Conservation (phyloP, 2,888 invertebrate species). For the Galeruca laticollis region DNA sequence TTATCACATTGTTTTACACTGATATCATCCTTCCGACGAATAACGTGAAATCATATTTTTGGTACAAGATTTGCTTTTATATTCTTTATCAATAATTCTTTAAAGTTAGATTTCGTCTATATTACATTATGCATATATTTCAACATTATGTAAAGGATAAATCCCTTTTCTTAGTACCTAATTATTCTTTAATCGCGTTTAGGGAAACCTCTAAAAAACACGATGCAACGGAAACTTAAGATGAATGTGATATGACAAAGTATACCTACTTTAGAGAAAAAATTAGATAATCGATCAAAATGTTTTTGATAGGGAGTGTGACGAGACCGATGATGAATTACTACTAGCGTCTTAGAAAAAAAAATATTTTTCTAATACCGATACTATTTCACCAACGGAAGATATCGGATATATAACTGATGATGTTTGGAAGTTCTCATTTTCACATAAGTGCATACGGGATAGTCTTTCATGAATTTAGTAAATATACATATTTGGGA, state of each 20-base stretch:
- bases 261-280: background rate
- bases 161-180: background rate
- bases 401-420: too few relatives aligned
- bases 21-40: too few relatives aligned
- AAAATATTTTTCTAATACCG: background rate
- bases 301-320: background rate
- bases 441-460: too few relatives aligned
- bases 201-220: background rate
- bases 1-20: too few relatives aligned
- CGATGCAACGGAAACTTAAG: background rate
- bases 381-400: background rate
- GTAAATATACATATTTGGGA: too few relatives aligned
- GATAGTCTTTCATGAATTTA: too few relatives aligned
- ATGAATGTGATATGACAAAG: background rate
- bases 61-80: too few relatives aligned
- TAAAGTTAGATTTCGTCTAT: too few relatives aligned
- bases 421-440: too few relatives aligned
- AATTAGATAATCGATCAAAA: conserved; percentile 2
- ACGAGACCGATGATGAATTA: background rate
- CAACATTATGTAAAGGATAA: background rate
- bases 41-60: too few relatives aligned
- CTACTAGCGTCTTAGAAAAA: background rate
- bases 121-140: too few relatives aligned
- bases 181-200: conserved; percentile 1
- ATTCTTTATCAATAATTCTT: too few relatives aligned